Base-by-base conservation (phyloP, 1,140 invertebrate species). In the Frieseomelitta varia region DNA sequence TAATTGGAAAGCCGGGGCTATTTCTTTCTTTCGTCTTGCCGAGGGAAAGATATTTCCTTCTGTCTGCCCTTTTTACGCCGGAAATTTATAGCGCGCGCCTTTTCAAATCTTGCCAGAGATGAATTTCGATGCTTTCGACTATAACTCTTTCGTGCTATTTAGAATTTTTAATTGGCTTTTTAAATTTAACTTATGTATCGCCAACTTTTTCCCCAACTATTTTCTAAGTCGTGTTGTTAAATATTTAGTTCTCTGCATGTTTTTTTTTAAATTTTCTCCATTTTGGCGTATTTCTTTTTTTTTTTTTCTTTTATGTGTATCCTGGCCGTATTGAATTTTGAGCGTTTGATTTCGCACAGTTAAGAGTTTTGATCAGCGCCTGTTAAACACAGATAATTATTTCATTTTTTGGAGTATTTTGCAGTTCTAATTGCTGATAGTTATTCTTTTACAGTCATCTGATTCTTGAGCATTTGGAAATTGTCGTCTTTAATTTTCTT, bases 1-100 rank as follows among this genome's bases (percentile, higher is more conserved):
- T 93, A 93, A 93, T 93, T 93, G 91, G 91, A 92, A 92, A 88
- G 82, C 85, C 81, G 71, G 79, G 86, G 71, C 85, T 81, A 88
- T 91, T 92, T 88, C 83, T 88, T 91, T 85, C 85, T 85, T 89
- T 74, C 81, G 85, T 87, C 89, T 90, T 88, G 71, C 71, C 87
- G 74, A 79, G 58, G 78, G 71, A 67, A 78, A 81, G 83, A 75
- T 85, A 80, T 79, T 85, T 87, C 83, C 74, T 74, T 76, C 67
- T 77, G 75, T 15, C 63, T n/a, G n/a, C 4, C 56, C 30, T 53
- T 77, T 88, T 78, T 88, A 75, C 53, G 56, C 63, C 27, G 53
- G 61, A 56, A 73, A 74, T 84, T 79, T 80, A 56, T 61, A 80
- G 8, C 17, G 51, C 1, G 30, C 8, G 61, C 17, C 51, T 82